A percentile compares a stretch with the other conserved stretches of the same genome.
Evolutionary conservation across 2,888 invertebrate genomes (phyloP).

Genomic region (Himalopsyche anomala): DNA sequence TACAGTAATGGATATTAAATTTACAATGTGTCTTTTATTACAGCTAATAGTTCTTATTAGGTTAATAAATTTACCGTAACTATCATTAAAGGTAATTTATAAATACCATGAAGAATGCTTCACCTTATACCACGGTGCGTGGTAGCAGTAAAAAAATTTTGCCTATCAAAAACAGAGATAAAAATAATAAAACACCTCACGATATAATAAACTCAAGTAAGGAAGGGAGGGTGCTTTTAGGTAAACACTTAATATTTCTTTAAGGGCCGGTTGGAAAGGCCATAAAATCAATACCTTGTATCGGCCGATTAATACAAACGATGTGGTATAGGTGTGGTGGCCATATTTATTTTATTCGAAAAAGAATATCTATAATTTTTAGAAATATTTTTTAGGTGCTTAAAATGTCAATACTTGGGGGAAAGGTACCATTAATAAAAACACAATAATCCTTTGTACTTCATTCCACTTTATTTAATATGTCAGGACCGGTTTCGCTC

Average conservation of each 20-base stretch:
- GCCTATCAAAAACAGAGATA: slow-evolving; percentile 36
- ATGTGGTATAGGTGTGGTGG: neutral
- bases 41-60: neutral
- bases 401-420: too few relatives aligned
- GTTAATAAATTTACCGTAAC: slow-evolving; percentile 10
- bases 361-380: too few relatives aligned
- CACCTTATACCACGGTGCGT: neutral
- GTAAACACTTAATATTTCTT: slow-evolving; percentile 40
- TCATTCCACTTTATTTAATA: too few relatives aligned
- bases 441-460: too few relatives aligned
- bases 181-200: slow-evolving; percentile 42
- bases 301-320: slow-evolving; percentile 29
- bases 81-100: neutral
- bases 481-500: too few relatives aligned
- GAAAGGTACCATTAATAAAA: too few relatives aligned
- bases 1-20: too few relatives aligned
- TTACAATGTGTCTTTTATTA: too few relatives aligned
- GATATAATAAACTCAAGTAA: slow-evolving; percentile 27
- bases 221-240: slow-evolving; percentile 18
- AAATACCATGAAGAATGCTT: neutral
- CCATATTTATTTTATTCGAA: too few relatives aligned
- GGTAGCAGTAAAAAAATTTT: slow-evolving; percentile 15
- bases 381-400: too few relatives aligned
- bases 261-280: slow-evolving; percentile 29
- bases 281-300: slow-evolving; percentile 39